These are phyloP conservation scores for Murina feae DNA, from an alignment of 2,113 vertebrate genomes.

Conservation along the genomic window DNA sequence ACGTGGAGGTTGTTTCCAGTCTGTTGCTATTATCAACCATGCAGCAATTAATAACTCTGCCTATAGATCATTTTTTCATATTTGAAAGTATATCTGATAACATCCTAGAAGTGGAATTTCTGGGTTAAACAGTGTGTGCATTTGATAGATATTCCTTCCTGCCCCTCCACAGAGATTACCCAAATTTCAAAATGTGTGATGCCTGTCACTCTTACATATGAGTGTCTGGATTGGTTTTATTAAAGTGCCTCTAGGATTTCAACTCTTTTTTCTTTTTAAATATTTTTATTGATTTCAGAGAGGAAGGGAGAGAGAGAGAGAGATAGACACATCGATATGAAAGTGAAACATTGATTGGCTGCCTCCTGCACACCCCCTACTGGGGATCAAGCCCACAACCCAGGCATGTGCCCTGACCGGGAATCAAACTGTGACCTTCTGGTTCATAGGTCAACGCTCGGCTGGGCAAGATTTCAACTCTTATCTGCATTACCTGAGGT, in stretches of 20 bases:
- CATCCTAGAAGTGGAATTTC: neutral
- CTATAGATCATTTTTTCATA: constrained; percentile 22
- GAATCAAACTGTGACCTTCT: too few relatives aligned
- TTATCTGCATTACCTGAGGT: neutral
- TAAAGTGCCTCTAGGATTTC: neutral
- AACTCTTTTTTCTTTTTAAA: neutral
- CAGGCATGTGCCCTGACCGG: too few relatives aligned
- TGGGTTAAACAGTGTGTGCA: neutral
- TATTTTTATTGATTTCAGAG: too few relatives aligned
- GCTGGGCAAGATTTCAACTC: neutral
- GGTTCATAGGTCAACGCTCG: too few relatives aligned
- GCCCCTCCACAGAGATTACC: neutral
- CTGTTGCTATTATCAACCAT: neutral
- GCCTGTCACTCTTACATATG: neutral
- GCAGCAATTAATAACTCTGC: neutral
- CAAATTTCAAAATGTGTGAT: neutral
- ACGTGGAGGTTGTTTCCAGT: neutral
- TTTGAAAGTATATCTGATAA: constrained; percentile 38
- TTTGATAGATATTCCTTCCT: neutral
- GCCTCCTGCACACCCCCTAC: too few relatives aligned
- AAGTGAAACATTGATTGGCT: too few relatives aligned
- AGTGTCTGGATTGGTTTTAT: neutral
- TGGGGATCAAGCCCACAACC: too few relatives aligned
- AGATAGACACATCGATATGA: too few relatives aligned
- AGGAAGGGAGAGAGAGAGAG: too few relatives aligned